These are phyloP conservation scores for Ichneumoninae sp. DNA, from an alignment of 2,888 invertebrate species.

Conservation along the genomic window DNA sequence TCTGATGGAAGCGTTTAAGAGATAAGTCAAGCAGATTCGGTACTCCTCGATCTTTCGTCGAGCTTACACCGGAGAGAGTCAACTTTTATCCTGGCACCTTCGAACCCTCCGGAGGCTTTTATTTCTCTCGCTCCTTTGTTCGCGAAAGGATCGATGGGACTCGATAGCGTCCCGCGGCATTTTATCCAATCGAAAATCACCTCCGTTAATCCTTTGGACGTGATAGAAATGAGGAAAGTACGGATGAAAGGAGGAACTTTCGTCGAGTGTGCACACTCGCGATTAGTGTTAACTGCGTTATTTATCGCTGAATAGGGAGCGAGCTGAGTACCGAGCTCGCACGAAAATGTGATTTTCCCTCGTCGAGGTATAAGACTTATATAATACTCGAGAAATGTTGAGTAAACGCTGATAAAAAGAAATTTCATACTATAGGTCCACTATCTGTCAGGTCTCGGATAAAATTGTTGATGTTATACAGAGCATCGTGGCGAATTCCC, in stretches of 20 bases:
- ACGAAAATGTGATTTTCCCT: slow-evolving; percentile 8
- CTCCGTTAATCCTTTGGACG: slow-evolving; percentile 64
- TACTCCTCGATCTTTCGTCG: slow-evolving; percentile 61
- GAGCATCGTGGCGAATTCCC: slow-evolving; percentile 5
- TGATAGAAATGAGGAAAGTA: slow-evolving; percentile 62
- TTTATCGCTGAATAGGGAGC: slow-evolving; percentile 42
- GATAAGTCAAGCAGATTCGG: slow-evolving; percentile 75
- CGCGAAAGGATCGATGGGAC: slow-evolving; percentile 55
- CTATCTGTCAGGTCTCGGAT: background rate
- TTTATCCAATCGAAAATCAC: slow-evolving; percentile 65
- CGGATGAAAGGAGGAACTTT: slow-evolving; percentile 32
- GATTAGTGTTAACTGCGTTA: slow-evolving; percentile 54
- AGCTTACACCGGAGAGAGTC: slow-evolving; percentile 18
- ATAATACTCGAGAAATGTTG: slow-evolving; percentile 1
- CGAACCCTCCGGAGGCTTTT: slow-evolving; percentile 41
- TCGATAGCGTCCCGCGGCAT: slow-evolving; percentile 49
- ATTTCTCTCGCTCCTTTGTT: slow-evolving; percentile 58
- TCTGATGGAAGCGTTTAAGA: slow-evolving; percentile 68
- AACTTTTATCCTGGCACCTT: slow-evolving; percentile 40
- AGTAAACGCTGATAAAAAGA: slow-evolving; percentile 10
- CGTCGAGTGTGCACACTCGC: slow-evolving; percentile 40
- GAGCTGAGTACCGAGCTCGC: background rate
- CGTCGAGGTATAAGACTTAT: background rate
- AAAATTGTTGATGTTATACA: background rate
- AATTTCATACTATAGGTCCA: background rate